Evolutionary conservation across 2,888 invertebrate genomes (phyloP).

Genomic region (Eupithecia abbreviata): DNA sequence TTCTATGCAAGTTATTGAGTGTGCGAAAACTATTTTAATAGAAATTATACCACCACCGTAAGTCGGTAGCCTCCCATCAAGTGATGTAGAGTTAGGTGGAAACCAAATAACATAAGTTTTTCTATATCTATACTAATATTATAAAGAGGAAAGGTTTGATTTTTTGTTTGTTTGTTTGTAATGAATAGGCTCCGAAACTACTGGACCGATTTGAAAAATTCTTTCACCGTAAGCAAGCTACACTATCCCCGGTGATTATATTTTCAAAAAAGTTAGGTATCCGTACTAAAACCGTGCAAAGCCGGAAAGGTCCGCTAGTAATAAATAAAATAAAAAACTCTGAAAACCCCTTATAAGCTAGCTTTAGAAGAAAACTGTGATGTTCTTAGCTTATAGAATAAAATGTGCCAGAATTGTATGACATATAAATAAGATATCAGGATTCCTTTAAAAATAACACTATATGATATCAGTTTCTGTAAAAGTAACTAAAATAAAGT

Average conservation of each 20-base stretch:
- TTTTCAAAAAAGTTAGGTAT: too few species aligned
- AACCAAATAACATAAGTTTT: background rate
- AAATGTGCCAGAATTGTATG: constrained; percentile 32
- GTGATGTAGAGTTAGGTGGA: background rate
- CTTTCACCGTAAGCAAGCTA: too few species aligned
- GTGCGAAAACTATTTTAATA: background rate
- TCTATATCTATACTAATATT: too few species aligned
- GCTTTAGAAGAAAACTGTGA: constrained; percentile 58
- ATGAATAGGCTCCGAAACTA: too few species aligned
- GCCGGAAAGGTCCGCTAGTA: background rate
- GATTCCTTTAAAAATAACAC: background rate
- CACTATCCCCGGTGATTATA: too few species aligned
- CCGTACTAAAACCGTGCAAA: too few species aligned
- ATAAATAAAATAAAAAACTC: background rate
- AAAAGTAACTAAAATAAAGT: background rate
- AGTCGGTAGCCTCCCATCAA: background rate
- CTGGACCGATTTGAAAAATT: too few species aligned
- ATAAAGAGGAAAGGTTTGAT: too few species aligned
- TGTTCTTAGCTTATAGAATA: constrained; percentile 61
- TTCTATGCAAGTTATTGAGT: background rate
- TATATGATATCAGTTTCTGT: background rate
- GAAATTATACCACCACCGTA: background rate
- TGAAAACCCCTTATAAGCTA: background rate
- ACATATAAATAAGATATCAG: background rate
- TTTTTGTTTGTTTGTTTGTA: too few species aligned